phyloP scores from a whole-genome alignment of 2,113 vertebrate genomes.

The Scytalopus superciliaris region DNA sequence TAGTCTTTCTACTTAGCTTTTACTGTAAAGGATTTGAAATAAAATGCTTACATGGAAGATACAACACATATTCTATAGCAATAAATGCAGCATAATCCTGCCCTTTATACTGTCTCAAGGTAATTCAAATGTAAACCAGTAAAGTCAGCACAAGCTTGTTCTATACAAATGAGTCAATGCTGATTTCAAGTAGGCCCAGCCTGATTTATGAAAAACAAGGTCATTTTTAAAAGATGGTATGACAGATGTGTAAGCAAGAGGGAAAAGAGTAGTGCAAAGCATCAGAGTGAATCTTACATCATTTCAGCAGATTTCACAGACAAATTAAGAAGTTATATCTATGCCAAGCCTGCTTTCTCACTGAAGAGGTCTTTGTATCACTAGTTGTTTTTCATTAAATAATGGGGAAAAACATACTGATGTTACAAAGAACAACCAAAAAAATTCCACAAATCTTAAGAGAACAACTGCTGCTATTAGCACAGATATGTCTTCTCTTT shows the following conservation, averaged over 20 bases:
- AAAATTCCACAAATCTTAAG: neutral
- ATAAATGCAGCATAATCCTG: neutral
- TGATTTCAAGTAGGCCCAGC: neutral
- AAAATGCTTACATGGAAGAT: neutral
- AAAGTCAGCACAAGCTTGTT: neutral
- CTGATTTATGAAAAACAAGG: neutral
- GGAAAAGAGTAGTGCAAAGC: neutral
- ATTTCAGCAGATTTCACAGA: neutral
- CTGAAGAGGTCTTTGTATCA: neutral
- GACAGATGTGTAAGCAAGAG: neutral
- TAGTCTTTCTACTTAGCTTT: neutral
- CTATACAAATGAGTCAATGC: neutral
- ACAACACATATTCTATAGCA: neutral
- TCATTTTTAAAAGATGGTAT: neutral
- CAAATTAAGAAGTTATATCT: neutral
- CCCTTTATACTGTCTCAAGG: neutral
- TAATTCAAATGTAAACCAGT: neutral
- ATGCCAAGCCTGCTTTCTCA: neutral
- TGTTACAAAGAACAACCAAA: neutral
- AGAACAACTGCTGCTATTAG: neutral
- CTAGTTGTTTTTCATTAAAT: neutral
- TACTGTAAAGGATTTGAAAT: neutral
- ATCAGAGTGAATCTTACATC: neutral
- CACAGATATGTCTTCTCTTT: neutral
- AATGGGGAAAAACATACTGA: neutral